phyloP scores from a whole-genome alignment of 2,888 invertebrate genomes.

The Melanotus villosus region DNA sequence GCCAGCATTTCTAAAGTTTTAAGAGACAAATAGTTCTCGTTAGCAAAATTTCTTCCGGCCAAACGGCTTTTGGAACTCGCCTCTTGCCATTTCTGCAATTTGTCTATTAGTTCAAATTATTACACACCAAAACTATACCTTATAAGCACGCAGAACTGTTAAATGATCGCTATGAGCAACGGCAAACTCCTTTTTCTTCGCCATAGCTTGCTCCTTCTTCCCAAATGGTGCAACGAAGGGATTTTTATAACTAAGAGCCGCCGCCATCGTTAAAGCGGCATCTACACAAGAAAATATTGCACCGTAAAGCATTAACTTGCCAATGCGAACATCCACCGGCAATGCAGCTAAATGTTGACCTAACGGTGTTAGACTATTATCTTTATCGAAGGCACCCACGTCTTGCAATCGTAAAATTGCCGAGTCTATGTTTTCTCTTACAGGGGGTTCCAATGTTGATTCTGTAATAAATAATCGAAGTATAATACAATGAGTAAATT shows the following conservation, averaged over 20 bases:
- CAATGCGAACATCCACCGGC: constrained; percentile 92
- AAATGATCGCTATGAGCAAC: constrained; percentile 91
- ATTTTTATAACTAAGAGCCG: constrained; percentile 84
- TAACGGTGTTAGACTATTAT: constrained; percentile 83
- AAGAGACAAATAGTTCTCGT: constrained; percentile 86
- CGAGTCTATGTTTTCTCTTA: constrained; percentile 76
- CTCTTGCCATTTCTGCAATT: constrained; percentile 82
- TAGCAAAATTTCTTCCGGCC: constrained; percentile 85
- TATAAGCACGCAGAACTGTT: constrained; percentile 87
- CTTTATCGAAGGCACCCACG: constrained; percentile 85
- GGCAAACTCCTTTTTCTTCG: constrained; percentile 82
- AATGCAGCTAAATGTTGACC: constrained; percentile 90
- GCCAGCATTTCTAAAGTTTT: constrained; percentile 87
- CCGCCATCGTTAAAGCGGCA: constrained; percentile 92
- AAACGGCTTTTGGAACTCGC: constrained; percentile 77
- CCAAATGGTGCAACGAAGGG: constrained; percentile 85
- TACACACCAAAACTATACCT: constrained; percentile 70
- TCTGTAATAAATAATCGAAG: no score
- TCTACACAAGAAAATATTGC: constrained; percentile 94
- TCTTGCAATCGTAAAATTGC: constrained; percentile 81
- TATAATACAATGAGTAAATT: no score
- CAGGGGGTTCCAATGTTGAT: constrained; percentile 82
- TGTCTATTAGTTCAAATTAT: constrained; percentile 31
- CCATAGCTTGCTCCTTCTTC: constrained; percentile 80
- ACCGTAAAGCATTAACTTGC: constrained; percentile 93